Percentiles rank a stretch among this genome's conserved stretches.
Conservation (phyloP, 2,797 vertebrate species). For the Pachyuromys duprasi region DNA sequence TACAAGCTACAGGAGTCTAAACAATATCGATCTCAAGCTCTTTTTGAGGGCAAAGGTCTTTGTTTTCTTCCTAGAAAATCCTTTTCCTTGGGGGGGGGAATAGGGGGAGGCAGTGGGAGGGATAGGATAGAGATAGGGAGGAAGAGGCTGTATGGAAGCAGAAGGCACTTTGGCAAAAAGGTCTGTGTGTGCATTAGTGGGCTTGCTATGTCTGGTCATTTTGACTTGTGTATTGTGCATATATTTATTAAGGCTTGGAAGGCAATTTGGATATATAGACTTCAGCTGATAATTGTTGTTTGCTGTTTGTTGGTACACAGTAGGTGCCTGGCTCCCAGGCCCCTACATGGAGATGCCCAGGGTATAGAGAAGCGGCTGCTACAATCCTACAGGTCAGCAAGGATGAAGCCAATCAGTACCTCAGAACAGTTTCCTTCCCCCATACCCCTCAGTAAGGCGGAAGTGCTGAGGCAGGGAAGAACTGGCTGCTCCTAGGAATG, state of each 20-base stretch:
- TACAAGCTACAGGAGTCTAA: slow-evolving; percentile 61
- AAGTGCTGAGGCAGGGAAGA: background rate
- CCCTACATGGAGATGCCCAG: background rate
- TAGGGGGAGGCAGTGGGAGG: too few species aligned
- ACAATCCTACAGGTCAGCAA: background rate
- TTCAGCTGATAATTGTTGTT: too few species aligned
- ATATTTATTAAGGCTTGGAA: background rate
- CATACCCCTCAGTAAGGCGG: background rate
- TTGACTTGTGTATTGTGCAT: background rate
- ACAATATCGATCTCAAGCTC: slow-evolving; percentile 74
- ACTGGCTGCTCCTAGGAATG: background rate
- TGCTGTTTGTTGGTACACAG: background rate
- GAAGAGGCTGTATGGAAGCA: too few species aligned
- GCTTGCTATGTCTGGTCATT: background rate
- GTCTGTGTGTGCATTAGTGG: background rate
- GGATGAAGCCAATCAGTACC: background rate
- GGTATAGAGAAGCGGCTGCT: background rate
- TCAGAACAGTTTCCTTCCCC: background rate
- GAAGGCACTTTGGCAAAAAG: background rate
- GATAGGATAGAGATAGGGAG: background rate
- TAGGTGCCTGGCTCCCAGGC: background rate
- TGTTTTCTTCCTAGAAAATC: slow-evolving; percentile 53
- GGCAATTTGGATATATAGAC: background rate
- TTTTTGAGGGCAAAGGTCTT: slow-evolving; percentile 77
- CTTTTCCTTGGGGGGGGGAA: background rate